Conservation (phyloP, 1,140 invertebrate genomes). For the Pseudoatta argentina region DNA sequence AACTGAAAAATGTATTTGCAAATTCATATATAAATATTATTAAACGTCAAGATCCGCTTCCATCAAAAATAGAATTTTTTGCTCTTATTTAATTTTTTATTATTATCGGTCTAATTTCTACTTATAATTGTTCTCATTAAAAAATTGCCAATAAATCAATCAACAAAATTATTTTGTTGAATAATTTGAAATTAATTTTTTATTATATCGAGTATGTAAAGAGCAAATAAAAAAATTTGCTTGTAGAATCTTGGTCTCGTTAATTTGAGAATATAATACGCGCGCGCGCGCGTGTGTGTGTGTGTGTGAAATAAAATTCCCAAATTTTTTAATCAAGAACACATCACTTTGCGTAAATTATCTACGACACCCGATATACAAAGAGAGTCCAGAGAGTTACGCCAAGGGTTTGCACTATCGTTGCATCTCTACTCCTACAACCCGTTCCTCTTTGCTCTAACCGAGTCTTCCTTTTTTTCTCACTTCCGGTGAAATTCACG, state of each 20-base stretch:
- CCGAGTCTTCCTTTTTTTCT: constrained; percentile 40
- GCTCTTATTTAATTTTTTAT: no score
- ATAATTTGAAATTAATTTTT: neutral
- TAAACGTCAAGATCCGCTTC: no score
- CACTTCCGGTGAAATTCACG: constrained; percentile 67
- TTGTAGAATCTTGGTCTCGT: neutral
- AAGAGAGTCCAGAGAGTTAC: constrained; percentile 34
- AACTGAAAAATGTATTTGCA: no score
- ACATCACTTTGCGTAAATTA: constrained; percentile 7
- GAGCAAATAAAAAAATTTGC: neutral
- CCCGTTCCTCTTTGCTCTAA: constrained; percentile 15
- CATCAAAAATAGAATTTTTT: no score
- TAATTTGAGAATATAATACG: neutral
- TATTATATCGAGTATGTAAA: neutral
- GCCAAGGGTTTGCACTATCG: constrained; percentile 15
- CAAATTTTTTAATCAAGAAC: constrained; percentile 20
- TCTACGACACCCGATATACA: constrained; percentile 5
- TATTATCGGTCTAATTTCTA: no score
- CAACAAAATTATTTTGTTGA: constrained; percentile 2
- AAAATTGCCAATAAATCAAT: neutral
- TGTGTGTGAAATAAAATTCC: neutral
- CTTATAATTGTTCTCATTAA: no score
- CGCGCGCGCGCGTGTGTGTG: no score
- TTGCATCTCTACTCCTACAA: constrained; percentile 6
- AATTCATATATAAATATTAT: no score